phyloP scores from a whole-genome alignment of 2,113 vertebrate species.

The Climacteris rufus region DNA sequence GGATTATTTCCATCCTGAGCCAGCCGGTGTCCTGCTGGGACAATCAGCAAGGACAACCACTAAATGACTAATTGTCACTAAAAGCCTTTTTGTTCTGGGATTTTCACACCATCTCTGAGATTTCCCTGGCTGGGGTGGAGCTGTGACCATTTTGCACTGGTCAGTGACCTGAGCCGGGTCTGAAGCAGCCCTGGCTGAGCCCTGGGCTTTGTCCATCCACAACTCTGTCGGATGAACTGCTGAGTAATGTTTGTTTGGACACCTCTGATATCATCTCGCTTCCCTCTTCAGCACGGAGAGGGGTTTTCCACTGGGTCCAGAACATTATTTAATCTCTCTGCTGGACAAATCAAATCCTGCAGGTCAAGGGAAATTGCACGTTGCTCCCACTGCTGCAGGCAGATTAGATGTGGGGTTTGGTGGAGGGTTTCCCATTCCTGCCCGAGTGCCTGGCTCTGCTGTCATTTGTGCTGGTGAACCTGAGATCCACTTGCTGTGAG shows the following conservation, averaged over 20 bases:
- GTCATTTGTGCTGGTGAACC: background rate
- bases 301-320: background rate
- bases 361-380: background rate
- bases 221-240: background rate
- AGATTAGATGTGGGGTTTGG: background rate
- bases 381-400: background rate
- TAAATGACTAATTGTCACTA: background rate
- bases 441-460: background rate
- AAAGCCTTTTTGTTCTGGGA: background rate
- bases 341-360: background rate
- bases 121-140: background rate
- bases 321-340: background rate
- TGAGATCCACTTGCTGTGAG: background rate
- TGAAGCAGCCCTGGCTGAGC: background rate
- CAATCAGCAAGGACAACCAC: background rate
- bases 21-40: background rate
- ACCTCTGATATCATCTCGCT: background rate
- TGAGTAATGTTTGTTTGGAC: slow-evolving; percentile 16
- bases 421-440: background rate
- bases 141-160: background rate
- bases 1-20: background rate
- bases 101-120: background rate
- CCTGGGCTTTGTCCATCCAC: background rate
- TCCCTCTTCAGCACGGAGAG: background rate
- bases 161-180: background rate